phyloP scores from a whole-genome alignment of 2,797 vertebrate species.

The Enteromius treurensis region DNA sequence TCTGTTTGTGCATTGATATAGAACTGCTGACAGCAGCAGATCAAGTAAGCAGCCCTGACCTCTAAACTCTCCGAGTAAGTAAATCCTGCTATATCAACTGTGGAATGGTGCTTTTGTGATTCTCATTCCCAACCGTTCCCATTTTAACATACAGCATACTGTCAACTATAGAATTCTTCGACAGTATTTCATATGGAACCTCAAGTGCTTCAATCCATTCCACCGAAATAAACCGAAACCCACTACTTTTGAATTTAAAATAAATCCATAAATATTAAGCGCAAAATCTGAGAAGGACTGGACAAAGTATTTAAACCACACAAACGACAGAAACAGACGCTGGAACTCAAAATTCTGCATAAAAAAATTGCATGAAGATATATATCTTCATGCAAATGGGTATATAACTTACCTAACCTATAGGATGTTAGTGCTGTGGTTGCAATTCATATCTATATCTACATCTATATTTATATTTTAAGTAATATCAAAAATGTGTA shows the following conservation, averaged over 20 bases:
- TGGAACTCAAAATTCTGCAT: no score
- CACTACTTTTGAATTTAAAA: not conserved
- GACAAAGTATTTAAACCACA: not conserved
- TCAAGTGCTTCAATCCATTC: not conserved
- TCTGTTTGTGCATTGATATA: not conserved
- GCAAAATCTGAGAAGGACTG: not conserved
- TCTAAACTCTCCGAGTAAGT: conserved; percentile 5
- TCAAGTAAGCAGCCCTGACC: not conserved
- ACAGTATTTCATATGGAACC: not conserved
- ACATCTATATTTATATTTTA: no score
- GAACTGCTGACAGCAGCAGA: conserved; percentile 8
- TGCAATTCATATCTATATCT: not conserved
- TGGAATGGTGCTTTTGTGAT: not conserved
- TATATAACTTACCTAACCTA: not conserved
- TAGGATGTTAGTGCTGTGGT: not conserved
- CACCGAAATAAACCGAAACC: not conserved
- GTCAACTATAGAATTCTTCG: not conserved
- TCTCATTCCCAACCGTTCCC: not conserved
- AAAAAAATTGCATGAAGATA: not conserved
- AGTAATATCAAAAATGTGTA: no score
- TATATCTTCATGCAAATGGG: no score
- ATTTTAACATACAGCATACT: not conserved
- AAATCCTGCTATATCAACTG: not conserved
- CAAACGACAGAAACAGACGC: not conserved
- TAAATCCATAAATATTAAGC: not conserved